Evolutionary conservation across 53 echinoderm and acorn worm species (phyloP).

Genomic region (Glandiceps talaboti): DNA sequence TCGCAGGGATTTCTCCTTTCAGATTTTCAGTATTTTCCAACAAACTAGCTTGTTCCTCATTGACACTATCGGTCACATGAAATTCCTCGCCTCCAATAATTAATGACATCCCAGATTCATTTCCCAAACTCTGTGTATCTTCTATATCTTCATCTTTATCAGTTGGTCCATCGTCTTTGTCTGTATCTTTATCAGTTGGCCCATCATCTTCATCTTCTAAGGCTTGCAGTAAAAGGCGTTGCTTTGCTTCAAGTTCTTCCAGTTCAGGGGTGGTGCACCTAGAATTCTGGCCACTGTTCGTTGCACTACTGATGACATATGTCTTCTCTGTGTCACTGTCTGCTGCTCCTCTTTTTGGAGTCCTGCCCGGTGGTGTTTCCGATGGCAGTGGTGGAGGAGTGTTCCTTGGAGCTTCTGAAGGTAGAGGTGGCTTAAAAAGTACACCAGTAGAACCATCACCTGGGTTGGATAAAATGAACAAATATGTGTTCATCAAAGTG

Average conservation of each 20-base stretch:
- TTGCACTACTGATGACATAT: background rate
- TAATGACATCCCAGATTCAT: background rate
- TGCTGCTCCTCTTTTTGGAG: background rate
- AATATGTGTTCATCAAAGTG: background rate
- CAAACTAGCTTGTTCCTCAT: background rate
- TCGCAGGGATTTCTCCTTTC: background rate
- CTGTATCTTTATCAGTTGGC: background rate
- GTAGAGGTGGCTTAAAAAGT: background rate
- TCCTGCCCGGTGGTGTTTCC: background rate
- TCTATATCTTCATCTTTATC: background rate
- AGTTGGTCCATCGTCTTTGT: background rate
- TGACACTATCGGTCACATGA: background rate
- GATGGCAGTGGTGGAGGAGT: background rate
- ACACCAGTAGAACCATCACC: background rate
- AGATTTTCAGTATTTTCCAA: background rate
- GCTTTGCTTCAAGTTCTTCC: background rate
- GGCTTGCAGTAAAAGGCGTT: background rate
- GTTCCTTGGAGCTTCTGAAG: background rate
- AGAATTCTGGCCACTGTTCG: background rate
- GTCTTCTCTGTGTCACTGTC: background rate
- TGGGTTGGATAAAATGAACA: background rate
- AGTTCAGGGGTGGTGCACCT: background rate
- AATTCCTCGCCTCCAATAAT: no score
- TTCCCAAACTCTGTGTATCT: background rate
- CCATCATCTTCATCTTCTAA: background rate